phyloP scores from a whole-genome alignment of 1,140 invertebrate genomes.

The Drosophila hydei region DNA sequence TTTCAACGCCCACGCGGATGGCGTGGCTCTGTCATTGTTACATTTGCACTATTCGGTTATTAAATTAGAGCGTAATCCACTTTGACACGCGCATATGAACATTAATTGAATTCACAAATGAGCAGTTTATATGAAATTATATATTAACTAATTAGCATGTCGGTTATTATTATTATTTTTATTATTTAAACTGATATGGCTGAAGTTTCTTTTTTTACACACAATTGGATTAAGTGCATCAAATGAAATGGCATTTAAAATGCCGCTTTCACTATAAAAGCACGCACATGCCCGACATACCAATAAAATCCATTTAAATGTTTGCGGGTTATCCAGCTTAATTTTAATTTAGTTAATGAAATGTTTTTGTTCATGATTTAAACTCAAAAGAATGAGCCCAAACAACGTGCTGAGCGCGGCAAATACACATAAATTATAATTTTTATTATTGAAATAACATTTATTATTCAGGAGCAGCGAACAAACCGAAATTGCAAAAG shows the following conservation, averaged over 20 bases:
- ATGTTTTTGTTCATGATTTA: slow-evolving; percentile 40
- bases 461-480: not conserved
- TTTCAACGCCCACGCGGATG: no score
- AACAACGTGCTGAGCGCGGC: slow-evolving; percentile 6
- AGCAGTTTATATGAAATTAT: slow-evolving; percentile 77
- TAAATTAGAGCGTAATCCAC: slow-evolving; percentile 78
- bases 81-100: slow-evolving; percentile 65
- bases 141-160: slow-evolving; percentile 75
- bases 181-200: slow-evolving; percentile 10
- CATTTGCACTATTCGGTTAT: slow-evolving; percentile 49
- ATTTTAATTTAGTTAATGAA: slow-evolving; percentile 78
- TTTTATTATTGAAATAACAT: slow-evolving; percentile 5
- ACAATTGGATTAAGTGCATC: slow-evolving; percentile 75
- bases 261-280: slow-evolving; percentile 61
- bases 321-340: slow-evolving; percentile 58
- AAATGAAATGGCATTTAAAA: slow-evolving; percentile 73
- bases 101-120: slow-evolving; percentile 79
- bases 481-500: not conserved
- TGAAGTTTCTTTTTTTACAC: slow-evolving; percentile 12
- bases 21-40: no score
- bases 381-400: slow-evolving; percentile 35
- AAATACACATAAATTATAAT: slow-evolving; percentile 26
- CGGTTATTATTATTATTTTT: slow-evolving; percentile 58
- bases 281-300: slow-evolving; percentile 15
- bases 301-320: slow-evolving; percentile 48